Evolutionary conservation across 2,797 vertebrate species (phyloP).

Genomic region (Poecilia velifera): DNA sequence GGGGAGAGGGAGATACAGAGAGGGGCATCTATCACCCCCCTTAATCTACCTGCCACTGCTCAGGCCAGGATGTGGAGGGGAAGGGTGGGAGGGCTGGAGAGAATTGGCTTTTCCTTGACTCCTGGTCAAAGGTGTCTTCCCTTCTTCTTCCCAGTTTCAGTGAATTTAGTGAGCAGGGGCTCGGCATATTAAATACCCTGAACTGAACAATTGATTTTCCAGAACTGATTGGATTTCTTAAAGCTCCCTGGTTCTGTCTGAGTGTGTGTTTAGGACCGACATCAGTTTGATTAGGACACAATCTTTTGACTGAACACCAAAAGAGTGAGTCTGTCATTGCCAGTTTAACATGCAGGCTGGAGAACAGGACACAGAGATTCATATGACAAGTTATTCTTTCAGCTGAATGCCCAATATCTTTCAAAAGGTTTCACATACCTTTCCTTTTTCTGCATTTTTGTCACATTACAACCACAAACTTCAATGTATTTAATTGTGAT

Average conservation of each 20-base stretch:
- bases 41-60: constrained; percentile 87
- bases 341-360: constrained; percentile 8
- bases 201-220: constrained; percentile 58
- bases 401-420: background rate
- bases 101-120: constrained; percentile 37
- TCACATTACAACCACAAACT: background rate
- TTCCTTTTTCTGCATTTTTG: background rate
- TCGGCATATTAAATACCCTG: constrained; percentile 58
- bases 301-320: background rate
- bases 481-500: background rate
- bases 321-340: constrained; percentile 13
- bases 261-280: constrained; percentile 13
- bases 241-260: constrained; percentile 22
- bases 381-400: constrained; percentile 21
- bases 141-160: constrained; percentile 19
- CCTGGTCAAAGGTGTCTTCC: constrained; percentile 61
- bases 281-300: background rate
- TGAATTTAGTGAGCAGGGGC: constrained; percentile 32
- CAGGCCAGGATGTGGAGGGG: constrained; percentile 44
- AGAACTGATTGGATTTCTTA: constrained; percentile 55
- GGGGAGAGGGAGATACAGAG: constrained; percentile 77
- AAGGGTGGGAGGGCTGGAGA: constrained; percentile 4
- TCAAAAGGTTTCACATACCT: background rate
- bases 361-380: constrained; percentile 1
- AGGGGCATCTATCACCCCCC: constrained; percentile 83